Conservation (phyloP, 1,140 invertebrate species). For the Hydropsyche tenuis region DNA sequence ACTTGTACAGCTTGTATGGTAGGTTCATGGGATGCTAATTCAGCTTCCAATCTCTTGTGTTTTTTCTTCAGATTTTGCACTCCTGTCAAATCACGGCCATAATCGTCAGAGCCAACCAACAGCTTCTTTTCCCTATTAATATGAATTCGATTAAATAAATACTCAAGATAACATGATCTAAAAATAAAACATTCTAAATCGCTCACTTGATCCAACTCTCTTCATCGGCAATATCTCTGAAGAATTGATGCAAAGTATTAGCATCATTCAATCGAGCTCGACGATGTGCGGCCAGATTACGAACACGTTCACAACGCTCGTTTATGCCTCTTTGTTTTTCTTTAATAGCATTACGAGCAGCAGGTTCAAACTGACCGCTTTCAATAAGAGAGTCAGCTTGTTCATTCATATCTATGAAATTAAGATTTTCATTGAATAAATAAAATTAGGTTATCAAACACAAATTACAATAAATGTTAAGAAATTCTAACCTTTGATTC, state of each 20-base stretch:
- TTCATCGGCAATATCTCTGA: constrained; percentile 98
- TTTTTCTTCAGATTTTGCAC: constrained; percentile 99
- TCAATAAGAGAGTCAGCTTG: constrained; percentile 94
- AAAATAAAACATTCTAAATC: constrained; percentile 2
- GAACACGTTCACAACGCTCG: constrained; percentile 91
- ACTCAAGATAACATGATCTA: background rate
- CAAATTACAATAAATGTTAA: constrained; percentile 14
- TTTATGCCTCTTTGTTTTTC: constrained; percentile 93
- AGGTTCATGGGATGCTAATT: constrained; percentile 94
- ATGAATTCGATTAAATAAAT: background rate
- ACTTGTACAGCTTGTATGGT: constrained; percentile 94
- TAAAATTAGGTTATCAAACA: constrained; percentile 11
- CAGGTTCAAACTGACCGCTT: constrained; percentile 93
- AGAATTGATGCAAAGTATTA: constrained; percentile 98
- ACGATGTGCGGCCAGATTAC: constrained; percentile 91
- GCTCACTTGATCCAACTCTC: constrained; percentile 98
- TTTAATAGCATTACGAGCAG: constrained; percentile 88
- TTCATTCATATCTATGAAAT: constrained; percentile 83
- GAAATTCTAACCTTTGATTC: constrained; percentile 78
- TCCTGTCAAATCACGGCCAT: constrained; percentile 96
- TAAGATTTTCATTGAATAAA: constrained; percentile 22
- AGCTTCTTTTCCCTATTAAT: constrained; percentile 90
- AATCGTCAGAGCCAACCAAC: constrained; percentile 96
- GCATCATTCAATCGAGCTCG: constrained; percentile 91
- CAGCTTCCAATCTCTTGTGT: constrained; percentile 95